Conservation (phyloP, 2,113 vertebrate species). For the Etheostoma cragini region DNA sequence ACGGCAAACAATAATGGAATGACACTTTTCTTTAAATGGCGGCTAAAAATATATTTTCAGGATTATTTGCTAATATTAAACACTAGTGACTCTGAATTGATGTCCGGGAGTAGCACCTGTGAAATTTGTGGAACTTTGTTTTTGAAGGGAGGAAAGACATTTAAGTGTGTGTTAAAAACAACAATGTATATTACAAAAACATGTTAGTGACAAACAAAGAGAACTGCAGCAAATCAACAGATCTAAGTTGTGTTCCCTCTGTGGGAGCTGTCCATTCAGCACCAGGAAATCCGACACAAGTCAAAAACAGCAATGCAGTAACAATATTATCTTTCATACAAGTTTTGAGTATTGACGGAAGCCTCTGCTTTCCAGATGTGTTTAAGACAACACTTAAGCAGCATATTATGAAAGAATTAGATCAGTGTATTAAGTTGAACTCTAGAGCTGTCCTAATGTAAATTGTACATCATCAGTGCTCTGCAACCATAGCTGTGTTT, state of each 20-base stretch:
- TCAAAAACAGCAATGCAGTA: background rate
- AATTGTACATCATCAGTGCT: background rate
- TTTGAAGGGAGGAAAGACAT: background rate
- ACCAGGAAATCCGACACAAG: background rate
- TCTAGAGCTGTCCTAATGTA: background rate
- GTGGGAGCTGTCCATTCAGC: conserved; percentile 29
- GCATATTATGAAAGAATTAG: background rate
- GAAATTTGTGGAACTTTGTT: background rate
- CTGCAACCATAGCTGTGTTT: background rate
- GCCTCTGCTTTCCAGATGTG: background rate
- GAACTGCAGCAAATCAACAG: background rate
- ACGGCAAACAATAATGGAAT: background rate
- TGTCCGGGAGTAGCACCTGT: conserved; percentile 1
- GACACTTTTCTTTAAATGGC: background rate
- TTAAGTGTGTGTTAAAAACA: background rate
- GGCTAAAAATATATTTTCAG: background rate
- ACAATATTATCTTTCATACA: background rate
- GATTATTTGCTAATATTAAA: conserved; percentile 1
- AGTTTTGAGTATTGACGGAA: background rate
- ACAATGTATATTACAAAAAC: background rate
- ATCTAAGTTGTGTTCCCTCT: background rate
- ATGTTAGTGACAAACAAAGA: background rate
- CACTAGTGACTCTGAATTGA: conserved; percentile 1
- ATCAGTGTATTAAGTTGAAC: background rate
- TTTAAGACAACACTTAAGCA: background rate